phyloP scores from a whole-genome alignment of 2,888 invertebrate species.

The Cabera pusaria region DNA sequence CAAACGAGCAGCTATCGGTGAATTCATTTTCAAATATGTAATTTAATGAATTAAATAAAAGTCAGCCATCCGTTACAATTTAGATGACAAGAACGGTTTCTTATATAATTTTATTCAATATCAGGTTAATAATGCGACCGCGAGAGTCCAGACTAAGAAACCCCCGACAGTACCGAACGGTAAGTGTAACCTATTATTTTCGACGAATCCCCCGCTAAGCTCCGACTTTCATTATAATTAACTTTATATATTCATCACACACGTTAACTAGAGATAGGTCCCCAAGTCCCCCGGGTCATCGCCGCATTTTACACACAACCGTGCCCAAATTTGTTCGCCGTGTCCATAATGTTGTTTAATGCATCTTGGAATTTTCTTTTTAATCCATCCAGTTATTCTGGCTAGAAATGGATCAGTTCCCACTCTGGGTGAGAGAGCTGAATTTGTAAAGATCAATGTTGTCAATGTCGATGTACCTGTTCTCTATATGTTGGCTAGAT shows the following conservation, averaged over 20 bases:
- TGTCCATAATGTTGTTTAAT: slow-evolving; percentile 45
- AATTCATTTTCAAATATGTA: not conserved
- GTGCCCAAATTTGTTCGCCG: slow-evolving; percentile 10
- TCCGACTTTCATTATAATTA: slow-evolving; percentile 12
- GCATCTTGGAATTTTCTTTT: slow-evolving; percentile 74
- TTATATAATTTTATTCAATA: slow-evolving; percentile 66
- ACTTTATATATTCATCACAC: slow-evolving; percentile 22
- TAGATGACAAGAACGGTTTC: slow-evolving; percentile 39
- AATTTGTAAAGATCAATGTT: slow-evolving; percentile 73
- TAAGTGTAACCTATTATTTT: slow-evolving; percentile 73
- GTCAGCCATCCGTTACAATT: slow-evolving; percentile 44
- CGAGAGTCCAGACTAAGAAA: slow-evolving; percentile 99
- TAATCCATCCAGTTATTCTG: slow-evolving; percentile 84
- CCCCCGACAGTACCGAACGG: slow-evolving; percentile 95
- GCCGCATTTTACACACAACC: slow-evolving; percentile 19
- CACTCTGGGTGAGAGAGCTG: slow-evolving; percentile 85
- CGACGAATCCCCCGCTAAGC: slow-evolving; percentile 4
- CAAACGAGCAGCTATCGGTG: too few relatives aligned
- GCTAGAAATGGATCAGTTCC: slow-evolving; percentile 86
- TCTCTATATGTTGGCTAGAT: slow-evolving; percentile 70
- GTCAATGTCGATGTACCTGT: slow-evolving; percentile 69
- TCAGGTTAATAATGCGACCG: slow-evolving; percentile 99
- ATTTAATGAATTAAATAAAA: slow-evolving; percentile 27
- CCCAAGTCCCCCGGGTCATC: slow-evolving; percentile 17
- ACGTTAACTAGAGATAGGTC: slow-evolving; percentile 11